Conservation (phyloP, 1,140 invertebrate species). For the Patella vulgata region DNA sequence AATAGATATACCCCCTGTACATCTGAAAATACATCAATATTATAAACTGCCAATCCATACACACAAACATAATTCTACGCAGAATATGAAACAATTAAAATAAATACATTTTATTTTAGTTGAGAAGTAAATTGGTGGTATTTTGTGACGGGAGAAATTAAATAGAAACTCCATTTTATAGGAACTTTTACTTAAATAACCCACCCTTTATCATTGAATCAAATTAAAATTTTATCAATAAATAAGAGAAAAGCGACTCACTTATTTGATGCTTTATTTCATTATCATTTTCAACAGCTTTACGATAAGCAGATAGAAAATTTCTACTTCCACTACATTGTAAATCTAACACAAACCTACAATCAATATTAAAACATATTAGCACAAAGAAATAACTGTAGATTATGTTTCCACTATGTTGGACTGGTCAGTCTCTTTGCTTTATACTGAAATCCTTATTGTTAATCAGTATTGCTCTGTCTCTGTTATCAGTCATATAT, state of each 20-base stretch:
- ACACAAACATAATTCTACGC: neutral
- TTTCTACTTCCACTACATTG: slow-evolving; percentile 66
- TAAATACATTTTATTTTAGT: neutral
- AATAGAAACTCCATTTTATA: too few species aligned
- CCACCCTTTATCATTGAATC: too few species aligned
- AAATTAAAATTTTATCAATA: too few species aligned
- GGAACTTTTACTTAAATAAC: too few species aligned
- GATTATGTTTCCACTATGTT: too few species aligned
- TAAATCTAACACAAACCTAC: slow-evolving; percentile 61
- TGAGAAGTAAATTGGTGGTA: neutral
- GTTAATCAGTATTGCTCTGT: too few species aligned
- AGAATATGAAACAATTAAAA: neutral
- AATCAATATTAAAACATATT: slow-evolving; percentile 5
- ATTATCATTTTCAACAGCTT: slow-evolving; percentile 66
- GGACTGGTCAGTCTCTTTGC: too few species aligned
- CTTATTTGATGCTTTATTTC: slow-evolving; percentile 62
- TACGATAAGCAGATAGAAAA: slow-evolving; percentile 59
- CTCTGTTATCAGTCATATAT: too few species aligned
- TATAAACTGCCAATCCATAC: slow-evolving; percentile 1
- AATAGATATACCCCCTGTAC: slow-evolving; percentile 67
- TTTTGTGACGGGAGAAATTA: neutral
- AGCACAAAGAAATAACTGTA: too few species aligned
- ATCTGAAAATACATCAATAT: slow-evolving; percentile 42
- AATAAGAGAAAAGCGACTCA: too few species aligned
- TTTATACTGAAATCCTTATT: too few species aligned